These are phyloP conservation scores for Rotaria magnacalcarata DNA, from an alignment of 2,888 invertebrate genomes.

Conservation along the genomic window DNA sequence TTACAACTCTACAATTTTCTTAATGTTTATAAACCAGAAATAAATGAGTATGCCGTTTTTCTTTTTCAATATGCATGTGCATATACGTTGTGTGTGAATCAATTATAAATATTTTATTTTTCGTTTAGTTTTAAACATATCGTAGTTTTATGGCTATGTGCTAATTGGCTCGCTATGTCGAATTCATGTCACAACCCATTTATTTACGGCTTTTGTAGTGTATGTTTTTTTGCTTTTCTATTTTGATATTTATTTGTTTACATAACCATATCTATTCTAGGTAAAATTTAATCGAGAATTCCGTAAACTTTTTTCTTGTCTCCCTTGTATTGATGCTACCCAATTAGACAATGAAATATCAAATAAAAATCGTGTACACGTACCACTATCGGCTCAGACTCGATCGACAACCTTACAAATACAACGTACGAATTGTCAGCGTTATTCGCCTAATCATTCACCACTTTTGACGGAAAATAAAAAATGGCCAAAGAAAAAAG, in stretches of 20 bases:
- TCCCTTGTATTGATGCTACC: constrained; percentile 9
- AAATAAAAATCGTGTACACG: background rate
- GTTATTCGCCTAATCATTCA: background rate
- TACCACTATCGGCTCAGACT: background rate
- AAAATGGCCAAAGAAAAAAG: too few species aligned
- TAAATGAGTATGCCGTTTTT: constrained; percentile 49
- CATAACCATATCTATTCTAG: background rate
- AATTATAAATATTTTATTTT: background rate
- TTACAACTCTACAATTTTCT: constrained; percentile 60
- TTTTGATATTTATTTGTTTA: background rate
- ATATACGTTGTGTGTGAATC: background rate
- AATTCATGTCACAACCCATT: constrained; percentile 85
- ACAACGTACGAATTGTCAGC: background rate
- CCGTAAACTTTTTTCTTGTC: constrained; percentile 9
- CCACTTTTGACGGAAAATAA: background rate
- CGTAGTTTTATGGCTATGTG: constrained; percentile 78
- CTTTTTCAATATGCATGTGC: too few species aligned
- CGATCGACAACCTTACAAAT: background rate
- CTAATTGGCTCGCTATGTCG: constrained; percentile 75
- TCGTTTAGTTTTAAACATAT: constrained; percentile 60
- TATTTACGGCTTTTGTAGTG: constrained; percentile 81
- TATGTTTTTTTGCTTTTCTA: constrained; percentile 62
- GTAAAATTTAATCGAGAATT: constrained; percentile 42
- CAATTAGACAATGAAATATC: background rate
- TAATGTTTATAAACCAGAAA: constrained; percentile 51